phyloP scores from a whole-genome alignment of 2,113 vertebrate genomes.

The Jaculus jaculus region DNA sequence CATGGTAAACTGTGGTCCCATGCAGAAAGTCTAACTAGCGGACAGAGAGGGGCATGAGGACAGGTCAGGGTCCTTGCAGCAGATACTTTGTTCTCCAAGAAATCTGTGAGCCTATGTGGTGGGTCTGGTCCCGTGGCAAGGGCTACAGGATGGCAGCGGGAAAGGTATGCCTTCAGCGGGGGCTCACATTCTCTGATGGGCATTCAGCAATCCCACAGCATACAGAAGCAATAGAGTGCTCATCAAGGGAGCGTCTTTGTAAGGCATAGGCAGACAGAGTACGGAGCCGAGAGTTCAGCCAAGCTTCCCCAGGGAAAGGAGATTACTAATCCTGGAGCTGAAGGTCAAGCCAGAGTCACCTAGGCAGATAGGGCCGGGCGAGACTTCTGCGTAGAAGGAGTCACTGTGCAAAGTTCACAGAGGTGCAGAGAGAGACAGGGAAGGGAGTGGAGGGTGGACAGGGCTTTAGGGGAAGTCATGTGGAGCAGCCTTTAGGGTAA shows the following conservation, averaged over 20 bases:
- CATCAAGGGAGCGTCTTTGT: not conserved
- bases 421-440: not conserved
- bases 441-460: no score
- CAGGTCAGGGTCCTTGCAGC: no score
- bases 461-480: not conserved
- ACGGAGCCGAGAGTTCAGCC: not conserved
- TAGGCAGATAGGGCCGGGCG: not conserved
- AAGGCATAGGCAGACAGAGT: fast-evolving
- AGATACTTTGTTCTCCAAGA: not conserved
- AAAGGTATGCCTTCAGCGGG: not conserved
- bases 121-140: not conserved
- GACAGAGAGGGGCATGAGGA: not conserved
- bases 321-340: not conserved
- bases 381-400: not conserved
- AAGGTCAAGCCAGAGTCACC: not conserved
- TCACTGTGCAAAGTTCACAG: not conserved
- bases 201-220: no score
- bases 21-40: no score
- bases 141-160: not conserved
- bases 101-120: fast-evolving
- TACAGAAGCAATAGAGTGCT: not conserved
- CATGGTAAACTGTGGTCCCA: not conserved
- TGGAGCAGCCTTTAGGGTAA: not conserved
- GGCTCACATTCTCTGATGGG: not conserved
- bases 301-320: not conserved